A percentile compares a stretch with the other conserved stretches of the same genome.
Evolutionary conservation across 2,113 vertebrate genomes (phyloP).

Genomic region (Dolichotis patagonum): DNA sequence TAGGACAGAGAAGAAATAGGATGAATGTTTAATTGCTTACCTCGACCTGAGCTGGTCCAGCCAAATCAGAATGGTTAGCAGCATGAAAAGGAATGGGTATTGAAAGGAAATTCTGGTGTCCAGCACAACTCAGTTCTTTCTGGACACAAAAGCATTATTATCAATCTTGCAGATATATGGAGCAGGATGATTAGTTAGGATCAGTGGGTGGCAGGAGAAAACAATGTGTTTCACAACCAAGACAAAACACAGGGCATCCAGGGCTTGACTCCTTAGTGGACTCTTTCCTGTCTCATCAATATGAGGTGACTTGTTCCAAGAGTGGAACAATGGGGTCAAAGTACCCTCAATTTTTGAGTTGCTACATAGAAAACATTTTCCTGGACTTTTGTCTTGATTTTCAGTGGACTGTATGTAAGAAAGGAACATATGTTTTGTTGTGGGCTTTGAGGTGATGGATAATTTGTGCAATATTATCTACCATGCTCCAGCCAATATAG

Average conservation of each 20-base stretch:
- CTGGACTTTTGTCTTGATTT: background rate
- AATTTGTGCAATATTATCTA: background rate
- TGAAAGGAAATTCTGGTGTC: background rate
- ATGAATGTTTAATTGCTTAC: background rate
- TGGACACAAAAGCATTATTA: background rate
- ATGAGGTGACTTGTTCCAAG: background rate
- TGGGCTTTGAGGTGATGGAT: background rate
- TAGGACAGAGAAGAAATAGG: background rate
- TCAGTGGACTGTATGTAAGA: background rate
- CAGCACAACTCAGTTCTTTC: background rate
- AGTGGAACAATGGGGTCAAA: background rate
- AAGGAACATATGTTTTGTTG: background rate
- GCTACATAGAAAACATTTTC: background rate
- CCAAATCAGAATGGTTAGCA: background rate
- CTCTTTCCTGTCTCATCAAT: background rate
- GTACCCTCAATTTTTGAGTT: background rate
- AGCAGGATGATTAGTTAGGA: background rate
- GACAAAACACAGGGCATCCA: background rate
- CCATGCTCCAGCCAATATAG: too few relatives aligned
- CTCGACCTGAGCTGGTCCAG: background rate
- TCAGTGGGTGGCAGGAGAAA: background rate
- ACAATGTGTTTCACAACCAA: background rate
- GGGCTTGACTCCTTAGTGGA: background rate
- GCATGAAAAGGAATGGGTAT: background rate
- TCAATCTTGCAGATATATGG: background rate